A percentile compares a stretch with the other conserved stretches of the same genome.
phyloP scores from a whole-genome alignment of 1,140 invertebrate genomes.

The Cydia amplana region DNA sequence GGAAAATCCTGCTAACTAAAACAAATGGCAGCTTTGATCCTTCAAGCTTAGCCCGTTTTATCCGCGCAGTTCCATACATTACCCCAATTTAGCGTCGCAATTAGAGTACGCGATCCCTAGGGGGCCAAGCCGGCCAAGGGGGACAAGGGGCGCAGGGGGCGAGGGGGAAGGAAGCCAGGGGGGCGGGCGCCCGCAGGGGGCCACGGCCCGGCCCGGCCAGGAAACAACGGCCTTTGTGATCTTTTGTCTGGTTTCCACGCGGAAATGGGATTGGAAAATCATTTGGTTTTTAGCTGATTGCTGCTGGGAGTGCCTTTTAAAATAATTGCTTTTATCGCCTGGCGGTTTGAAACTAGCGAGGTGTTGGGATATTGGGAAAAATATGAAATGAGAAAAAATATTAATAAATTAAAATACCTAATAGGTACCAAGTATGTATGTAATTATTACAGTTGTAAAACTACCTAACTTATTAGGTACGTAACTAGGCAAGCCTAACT shows the following conservation, averaged over 20 bases:
- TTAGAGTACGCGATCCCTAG: conserved; percentile 70
- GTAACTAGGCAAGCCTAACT: too few relatives aligned
- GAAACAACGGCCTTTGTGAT: conserved; percentile 54
- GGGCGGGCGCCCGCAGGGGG: conserved; percentile 39
- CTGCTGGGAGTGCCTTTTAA: conserved; percentile 33
- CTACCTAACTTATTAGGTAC: too few relatives aligned
- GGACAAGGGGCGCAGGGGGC: conserved; percentile 11
- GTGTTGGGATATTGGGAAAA: not conserved
- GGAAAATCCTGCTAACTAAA: conserved; percentile 66
- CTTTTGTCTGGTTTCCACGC: conserved; percentile 64
- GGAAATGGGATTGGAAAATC: conserved; percentile 77
- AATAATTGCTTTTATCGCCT: conserved; percentile 35
- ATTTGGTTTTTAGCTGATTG: conserved; percentile 77
- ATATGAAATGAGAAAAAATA: too few relatives aligned
- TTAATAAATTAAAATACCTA: too few relatives aligned
- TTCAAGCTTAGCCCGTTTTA: conserved; percentile 59
- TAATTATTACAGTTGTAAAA: too few relatives aligned
- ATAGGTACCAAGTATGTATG: too few relatives aligned
- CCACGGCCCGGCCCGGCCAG: conserved; percentile 36
- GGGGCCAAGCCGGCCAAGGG: conserved; percentile 44
- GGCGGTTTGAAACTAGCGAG: not conserved
- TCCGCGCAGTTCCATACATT: conserved; percentile 68
- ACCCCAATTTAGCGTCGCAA: conserved; percentile 75
- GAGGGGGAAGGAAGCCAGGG: conserved; percentile 26
- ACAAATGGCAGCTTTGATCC: conserved; percentile 71